Evolutionary conservation across 2,113 vertebrate species (phyloP), one percentile per base, ranked within the genome.

Genomic region (Dryoscopus gambensis): DNA sequence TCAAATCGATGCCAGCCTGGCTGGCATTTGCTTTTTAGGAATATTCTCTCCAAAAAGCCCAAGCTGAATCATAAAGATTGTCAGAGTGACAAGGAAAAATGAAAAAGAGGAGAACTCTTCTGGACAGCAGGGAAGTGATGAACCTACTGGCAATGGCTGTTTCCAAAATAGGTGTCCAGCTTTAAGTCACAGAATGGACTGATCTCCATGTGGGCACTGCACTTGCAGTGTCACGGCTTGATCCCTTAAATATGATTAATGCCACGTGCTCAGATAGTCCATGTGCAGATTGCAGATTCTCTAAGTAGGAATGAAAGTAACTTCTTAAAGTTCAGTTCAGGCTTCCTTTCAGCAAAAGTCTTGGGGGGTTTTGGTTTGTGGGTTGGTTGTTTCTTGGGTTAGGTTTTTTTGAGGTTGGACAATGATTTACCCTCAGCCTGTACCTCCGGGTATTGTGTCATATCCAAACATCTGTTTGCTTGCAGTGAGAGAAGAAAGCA

Each of bases 211-310:
- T 35, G 46, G 25, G 40, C 24, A 2, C 11, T 46, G 18, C 23
- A 11, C 33, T 74, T 73, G 50, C 22, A 56, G 31, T 39, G 14
- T 37, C 33, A 14, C 0, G 0, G 22, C 6, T 31, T 14, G 28
- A 47, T 60, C 78, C 81, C 46, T 65, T 73, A 60, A 64, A 56
- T 64, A 30, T 44, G 9, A 77, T 40, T n/a, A 31, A 39, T 57
- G 30, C 44, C 18, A 2, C 0, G 11, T 80, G 44, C 59, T 17
- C 14, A 16, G 42, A 40, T 8, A 40, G 39, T 21, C 27, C 37
- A 11, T 0, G 0, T 79, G 42, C 7, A 3, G 42, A 31, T 74
- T 87, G 33, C 40, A 33, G 21, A 14, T 11, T 56, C n/a, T 12
- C 10, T 40, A 18, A 7, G 10, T 25, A 49, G 60, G 40, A 87